phyloP scores from a whole-genome alignment of 2,113 vertebrate genomes.

The Mellivora capensis region DNA sequence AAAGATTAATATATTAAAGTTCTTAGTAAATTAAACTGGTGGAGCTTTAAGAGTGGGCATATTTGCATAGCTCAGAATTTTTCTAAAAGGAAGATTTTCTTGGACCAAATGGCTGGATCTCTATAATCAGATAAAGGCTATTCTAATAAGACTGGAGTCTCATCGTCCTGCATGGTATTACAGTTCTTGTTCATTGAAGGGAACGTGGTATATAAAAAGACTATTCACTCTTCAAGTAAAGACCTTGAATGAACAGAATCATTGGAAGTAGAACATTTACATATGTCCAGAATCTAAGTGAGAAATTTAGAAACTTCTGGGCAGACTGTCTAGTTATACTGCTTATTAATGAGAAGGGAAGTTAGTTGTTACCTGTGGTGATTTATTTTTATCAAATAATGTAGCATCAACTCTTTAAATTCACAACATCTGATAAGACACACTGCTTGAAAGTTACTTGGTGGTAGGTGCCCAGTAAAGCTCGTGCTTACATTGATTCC shows the following conservation, averaged over 20 bases:
- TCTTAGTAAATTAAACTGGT: slow-evolving; percentile 9
- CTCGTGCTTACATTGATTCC: not conserved
- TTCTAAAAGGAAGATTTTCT: not conserved
- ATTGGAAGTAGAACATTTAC: not conserved
- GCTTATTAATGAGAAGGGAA: not conserved
- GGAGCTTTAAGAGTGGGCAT: not conserved
- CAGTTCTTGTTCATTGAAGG: not conserved
- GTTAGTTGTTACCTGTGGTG: not conserved
- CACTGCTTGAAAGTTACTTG: not conserved
- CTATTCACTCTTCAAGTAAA: not conserved
- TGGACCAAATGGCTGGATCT: not conserved
- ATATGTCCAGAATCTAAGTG: not conserved
- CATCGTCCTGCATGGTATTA: not conserved
- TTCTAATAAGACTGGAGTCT: not conserved
- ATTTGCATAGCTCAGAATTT: not conserved
- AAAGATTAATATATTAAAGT: slow-evolving; percentile 8
- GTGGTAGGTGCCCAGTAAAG: not conserved
- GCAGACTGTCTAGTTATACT: not conserved
- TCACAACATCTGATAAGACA: not conserved
- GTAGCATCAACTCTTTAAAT: not conserved
- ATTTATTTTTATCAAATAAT: not conserved
- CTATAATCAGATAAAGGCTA: not conserved
- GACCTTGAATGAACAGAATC: not conserved
- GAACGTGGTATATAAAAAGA: not conserved
- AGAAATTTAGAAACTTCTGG: not conserved